Percentiles rank a stretch among this genome's conserved stretches.
These are phyloP conservation scores for Vulpes ferrilata DNA, from an alignment of 2,113 vertebrate genomes.

Conservation along the genomic window DNA sequence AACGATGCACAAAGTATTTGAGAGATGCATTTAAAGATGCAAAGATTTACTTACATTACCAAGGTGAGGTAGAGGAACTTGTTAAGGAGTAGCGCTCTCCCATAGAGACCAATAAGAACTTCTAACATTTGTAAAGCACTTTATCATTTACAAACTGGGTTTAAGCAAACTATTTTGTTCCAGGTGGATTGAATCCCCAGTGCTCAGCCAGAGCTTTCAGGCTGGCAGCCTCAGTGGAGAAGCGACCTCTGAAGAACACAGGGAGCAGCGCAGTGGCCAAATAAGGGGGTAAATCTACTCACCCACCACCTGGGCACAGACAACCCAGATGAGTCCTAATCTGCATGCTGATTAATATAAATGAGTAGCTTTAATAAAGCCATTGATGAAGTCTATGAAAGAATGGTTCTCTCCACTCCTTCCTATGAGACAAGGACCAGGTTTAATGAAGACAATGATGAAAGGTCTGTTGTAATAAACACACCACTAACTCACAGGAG, in stretches of 20 bases:
- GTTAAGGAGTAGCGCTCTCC: background rate
- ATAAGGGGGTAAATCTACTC: slow-evolving; percentile 55
- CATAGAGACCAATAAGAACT: background rate
- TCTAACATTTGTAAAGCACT: slow-evolving; percentile 61
- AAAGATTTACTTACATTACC: background rate
- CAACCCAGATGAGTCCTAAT: slow-evolving; percentile 76
- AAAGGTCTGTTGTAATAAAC: slow-evolving; percentile 67
- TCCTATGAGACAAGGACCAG: slow-evolving; percentile 43
- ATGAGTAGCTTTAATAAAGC: slow-evolving; percentile 67
- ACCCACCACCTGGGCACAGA: slow-evolving; percentile 75
- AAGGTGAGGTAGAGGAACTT: background rate
- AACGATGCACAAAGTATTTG: background rate
- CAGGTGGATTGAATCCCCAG: slow-evolving; percentile 24
- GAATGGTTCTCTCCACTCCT: slow-evolving; percentile 46
- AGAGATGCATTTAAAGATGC: background rate
- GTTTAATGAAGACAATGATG: slow-evolving; percentile 73
- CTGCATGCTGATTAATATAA: slow-evolving; percentile 78
- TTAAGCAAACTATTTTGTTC: slow-evolving; percentile 19
- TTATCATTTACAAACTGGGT: slow-evolving; percentile 65
- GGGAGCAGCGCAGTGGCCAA: slow-evolving; percentile 66
- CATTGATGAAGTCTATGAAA: slow-evolving; percentile 34
- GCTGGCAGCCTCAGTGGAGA: slow-evolving; percentile 53
- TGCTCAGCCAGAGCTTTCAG: background rate
- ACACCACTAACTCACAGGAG: slow-evolving; percentile 55
- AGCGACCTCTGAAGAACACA: slow-evolving; percentile 55